Conservation (phyloP, 2,888 invertebrate genomes). For the Noctuana brunneofusca region DNA sequence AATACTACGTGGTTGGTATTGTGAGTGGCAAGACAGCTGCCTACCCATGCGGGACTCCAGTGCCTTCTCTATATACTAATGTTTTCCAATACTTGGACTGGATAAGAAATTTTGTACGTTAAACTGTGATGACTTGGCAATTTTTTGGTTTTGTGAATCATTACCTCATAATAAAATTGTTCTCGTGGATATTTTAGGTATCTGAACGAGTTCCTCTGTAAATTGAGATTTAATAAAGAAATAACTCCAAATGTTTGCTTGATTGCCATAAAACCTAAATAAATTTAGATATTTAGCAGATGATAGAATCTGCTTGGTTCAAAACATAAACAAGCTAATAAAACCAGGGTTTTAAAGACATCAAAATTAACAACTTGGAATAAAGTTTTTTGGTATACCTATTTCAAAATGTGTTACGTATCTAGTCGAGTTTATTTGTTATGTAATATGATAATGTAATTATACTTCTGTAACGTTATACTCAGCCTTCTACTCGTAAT, state of each 20-base stretch:
- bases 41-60: constrained; percentile 67
- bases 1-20: constrained; percentile 67
- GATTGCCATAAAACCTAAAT: too few species aligned
- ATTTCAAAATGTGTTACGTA: background rate
- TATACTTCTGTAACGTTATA: constrained; percentile 12
- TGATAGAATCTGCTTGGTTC: too few species aligned
- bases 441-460: constrained; percentile 10
- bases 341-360: too few species aligned
- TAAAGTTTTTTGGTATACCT: too few species aligned
- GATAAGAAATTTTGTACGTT: constrained; percentile 47
- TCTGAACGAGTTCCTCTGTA: too few species aligned
- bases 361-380: too few species aligned
- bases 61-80: constrained; percentile 72
- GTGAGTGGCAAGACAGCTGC: constrained; percentile 75
- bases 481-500: constrained; percentile 5
- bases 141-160: background rate
- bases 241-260: too few species aligned
- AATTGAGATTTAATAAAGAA: too few species aligned
- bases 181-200: too few species aligned
- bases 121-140: background rate
- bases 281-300: too few species aligned
- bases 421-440: background rate
- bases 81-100: constrained; percentile 67
- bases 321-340: too few species aligned
- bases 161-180: too few species aligned